A percentile compares a stretch with the other conserved stretches of the same genome.
These are phyloP conservation scores for Thryonomys swinderianus DNA, from an alignment of 2,113 vertebrate genomes.

Conservation along the genomic window DNA sequence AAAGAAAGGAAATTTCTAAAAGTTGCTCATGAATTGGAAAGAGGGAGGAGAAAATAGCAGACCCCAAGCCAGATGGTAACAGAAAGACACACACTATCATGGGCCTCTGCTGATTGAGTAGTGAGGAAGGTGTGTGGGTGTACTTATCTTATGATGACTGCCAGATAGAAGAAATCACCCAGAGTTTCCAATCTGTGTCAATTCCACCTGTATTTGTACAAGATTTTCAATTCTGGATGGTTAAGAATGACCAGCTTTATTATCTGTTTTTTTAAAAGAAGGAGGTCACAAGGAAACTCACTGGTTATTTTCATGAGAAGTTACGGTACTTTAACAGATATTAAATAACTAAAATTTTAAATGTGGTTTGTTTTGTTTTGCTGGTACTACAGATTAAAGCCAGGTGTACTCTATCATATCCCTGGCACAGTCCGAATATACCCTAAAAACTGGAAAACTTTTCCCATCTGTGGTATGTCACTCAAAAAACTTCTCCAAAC, in stretches of 20 bases:
- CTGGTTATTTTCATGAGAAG: constrained; percentile 42
- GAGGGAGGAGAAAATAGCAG: neutral
- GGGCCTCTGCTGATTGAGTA: neutral
- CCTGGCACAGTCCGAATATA: neutral
- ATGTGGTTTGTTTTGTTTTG: neutral
- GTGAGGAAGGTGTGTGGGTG: neutral
- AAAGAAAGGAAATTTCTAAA: neutral
- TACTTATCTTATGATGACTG: neutral
- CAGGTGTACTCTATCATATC: neutral
- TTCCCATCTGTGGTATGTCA: neutral
- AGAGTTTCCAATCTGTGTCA: neutral
- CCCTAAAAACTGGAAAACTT: neutral
- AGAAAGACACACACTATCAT: neutral
- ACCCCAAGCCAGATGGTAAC: neutral
- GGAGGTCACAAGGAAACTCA: neutral
- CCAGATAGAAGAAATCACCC: neutral
- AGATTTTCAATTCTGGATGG: neutral
- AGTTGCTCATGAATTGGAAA: neutral
- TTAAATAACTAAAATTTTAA: neutral
- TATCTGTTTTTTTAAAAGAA: neutral
- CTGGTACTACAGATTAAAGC: neutral
- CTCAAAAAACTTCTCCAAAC: neutral
- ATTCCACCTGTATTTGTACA: constrained; percentile 5
- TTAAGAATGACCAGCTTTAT: constrained; percentile 42
- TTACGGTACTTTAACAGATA: neutral